phyloP scores from a whole-genome alignment of 2,888 invertebrate genomes.

The Dryadula phaetusa region DNA sequence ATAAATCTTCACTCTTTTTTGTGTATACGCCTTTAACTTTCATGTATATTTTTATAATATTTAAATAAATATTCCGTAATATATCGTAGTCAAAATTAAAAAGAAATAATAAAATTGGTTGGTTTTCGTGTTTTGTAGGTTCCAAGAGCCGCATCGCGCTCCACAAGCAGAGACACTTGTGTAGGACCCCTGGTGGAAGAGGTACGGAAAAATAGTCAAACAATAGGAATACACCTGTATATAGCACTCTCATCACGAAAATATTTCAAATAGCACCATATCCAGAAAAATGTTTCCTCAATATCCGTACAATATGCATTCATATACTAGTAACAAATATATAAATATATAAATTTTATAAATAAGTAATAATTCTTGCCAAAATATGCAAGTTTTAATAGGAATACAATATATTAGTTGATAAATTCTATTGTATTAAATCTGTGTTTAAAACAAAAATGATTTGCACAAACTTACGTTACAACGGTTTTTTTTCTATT shows the following conservation, averaged over 20 bases:
- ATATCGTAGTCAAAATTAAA: background rate
- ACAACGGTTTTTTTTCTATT: too few species aligned
- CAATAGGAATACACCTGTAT: background rate
- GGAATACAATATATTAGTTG: too few species aligned
- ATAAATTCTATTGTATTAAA: too few species aligned
- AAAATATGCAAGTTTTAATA: too few species aligned
- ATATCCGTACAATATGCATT: background rate
- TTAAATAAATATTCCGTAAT: background rate
- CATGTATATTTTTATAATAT: too few species aligned
- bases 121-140: conserved; percentile 32
- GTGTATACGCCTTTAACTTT: too few species aligned
- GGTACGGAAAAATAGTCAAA: conserved; percentile 21
- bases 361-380: too few species aligned
- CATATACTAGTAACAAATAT: background rate
- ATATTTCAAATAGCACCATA: background rate
- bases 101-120: conserved; percentile 6
- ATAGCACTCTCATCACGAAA: background rate
- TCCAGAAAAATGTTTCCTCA: conserved; percentile 3
- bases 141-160: conserved; percentile 17
- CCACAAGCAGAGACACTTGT: conserved; percentile 32
- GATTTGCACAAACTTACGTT: too few species aligned
- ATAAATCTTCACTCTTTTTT: too few species aligned
- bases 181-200: conserved; percentile 36
- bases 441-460: too few species aligned
- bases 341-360: too few species aligned